Conservation (phyloP, 2,797 vertebrate genomes). For the Chelon auratus region DNA sequence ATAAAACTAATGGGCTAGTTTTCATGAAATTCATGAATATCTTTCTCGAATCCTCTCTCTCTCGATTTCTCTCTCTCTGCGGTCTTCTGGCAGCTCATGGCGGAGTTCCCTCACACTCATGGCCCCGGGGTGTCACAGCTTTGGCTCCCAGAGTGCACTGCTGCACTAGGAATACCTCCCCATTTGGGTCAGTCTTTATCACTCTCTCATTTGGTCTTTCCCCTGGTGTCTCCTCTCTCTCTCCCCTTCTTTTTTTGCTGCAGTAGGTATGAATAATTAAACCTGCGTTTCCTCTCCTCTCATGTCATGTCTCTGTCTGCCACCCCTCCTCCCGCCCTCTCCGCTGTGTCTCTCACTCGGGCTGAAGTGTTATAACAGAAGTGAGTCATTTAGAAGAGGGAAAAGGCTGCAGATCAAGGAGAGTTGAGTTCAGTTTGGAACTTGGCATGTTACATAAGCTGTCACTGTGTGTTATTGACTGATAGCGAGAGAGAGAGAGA, state of each 20-base stretch:
- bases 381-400: slow-evolving; percentile 84
- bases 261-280: slow-evolving; percentile 86
- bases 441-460: slow-evolving; percentile 81
- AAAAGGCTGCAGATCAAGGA: slow-evolving; percentile 80
- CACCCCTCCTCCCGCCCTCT: slow-evolving; percentile 65
- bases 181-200: slow-evolving; percentile 70
- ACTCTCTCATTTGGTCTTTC: slow-evolving; percentile 25
- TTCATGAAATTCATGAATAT: slow-evolving; percentile 64
- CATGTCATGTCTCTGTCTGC: slow-evolving; percentile 76
- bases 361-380: slow-evolving; percentile 83
- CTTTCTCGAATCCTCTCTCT: slow-evolving; percentile 15
- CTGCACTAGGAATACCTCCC: slow-evolving; percentile 73
- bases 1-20: slow-evolving; percentile 53
- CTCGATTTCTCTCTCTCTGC: slow-evolving; percentile 36
- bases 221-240: slow-evolving; percentile 14
- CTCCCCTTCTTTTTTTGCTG: slow-evolving; percentile 57
- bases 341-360: slow-evolving; percentile 73
- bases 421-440: slow-evolving; percentile 81
- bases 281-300: slow-evolving; percentile 77
- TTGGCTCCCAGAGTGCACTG: slow-evolving; percentile 70
- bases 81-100: slow-evolving; percentile 56
- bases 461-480: slow-evolving; percentile 80
- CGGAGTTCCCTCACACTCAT: slow-evolving; percentile 71
- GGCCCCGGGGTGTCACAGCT: slow-evolving; percentile 68
- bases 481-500: slow-evolving; percentile 53